phyloP scores from a whole-genome alignment of 2,113 vertebrate species.

The Phalacrocorax carbo region DNA sequence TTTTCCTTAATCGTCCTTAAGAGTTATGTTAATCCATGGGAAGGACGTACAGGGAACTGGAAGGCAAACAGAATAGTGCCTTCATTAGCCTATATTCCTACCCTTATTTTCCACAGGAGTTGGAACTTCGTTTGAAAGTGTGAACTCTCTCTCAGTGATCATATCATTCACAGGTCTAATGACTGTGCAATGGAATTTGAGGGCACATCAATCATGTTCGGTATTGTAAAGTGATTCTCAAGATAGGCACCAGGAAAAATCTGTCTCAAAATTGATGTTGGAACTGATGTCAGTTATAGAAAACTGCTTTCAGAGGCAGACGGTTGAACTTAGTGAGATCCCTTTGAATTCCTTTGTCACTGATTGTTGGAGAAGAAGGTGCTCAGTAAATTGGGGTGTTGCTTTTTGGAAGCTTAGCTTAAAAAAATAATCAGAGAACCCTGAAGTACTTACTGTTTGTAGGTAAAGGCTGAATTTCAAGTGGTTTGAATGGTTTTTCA shows the following conservation, averaged over 20 bases:
- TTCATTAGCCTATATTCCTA: background rate
- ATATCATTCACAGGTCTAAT: background rate
- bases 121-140: background rate
- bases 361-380: background rate
- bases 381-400: background rate
- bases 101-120: background rate
- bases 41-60: background rate
- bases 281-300: rapidly evolving
- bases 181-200: background rate
- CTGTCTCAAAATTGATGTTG: background rate
- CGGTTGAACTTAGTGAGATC: background rate
- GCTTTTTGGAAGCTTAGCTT: background rate
- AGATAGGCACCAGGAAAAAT: background rate
- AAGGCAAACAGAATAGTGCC: background rate
- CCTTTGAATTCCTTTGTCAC: background rate
- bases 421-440: background rate
- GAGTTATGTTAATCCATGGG: background rate
- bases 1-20: background rate
- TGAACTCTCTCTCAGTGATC: background rate
- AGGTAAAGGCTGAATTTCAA: background rate
- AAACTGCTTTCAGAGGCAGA: background rate
- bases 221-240: background rate
- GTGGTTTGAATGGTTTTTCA: background rate
- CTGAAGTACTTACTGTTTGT: background rate
- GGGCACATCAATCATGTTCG: background rate